Base-by-base conservation (phyloP, 2,113 vertebrate genomes). In the Dromiciops gliroides region DNA sequence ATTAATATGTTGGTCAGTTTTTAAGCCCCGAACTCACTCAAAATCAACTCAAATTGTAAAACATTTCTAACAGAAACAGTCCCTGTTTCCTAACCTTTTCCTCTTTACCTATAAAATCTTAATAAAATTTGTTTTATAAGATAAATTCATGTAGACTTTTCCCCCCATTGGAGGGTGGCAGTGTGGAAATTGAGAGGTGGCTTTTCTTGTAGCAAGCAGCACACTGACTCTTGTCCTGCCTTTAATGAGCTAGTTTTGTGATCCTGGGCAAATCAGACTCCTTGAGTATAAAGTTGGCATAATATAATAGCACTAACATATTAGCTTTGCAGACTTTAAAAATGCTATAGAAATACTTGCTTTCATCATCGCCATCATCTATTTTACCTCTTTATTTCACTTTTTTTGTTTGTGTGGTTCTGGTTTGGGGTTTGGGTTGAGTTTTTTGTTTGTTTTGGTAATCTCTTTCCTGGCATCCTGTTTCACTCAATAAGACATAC, bases 11-110 rank as follows among this genome's bases (percentile, higher is more conserved):
- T 47, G 3, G 83, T 47, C n/a, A 75, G 0, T 89, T 94, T 90
- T 91, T 90, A 48, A 93, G 93, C 22, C 88, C 48, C 51, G 53
- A 67, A 48, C 23, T 50, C 3, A 31, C 26, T 94, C 89, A 83
- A 92, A 51, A 48, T 50, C 52, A 96, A 92, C 7, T n/a, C 31
- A 19, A 49, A 2, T 91, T 49, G 8, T 49, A 90, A 50, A 93
- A 28, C 37, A 28, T 53, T 90, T 94, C 92, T 90, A 8, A 48
- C 5, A 92, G 8, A 37, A 7, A 52, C 50, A 25, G 3, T 49
- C 50, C 49, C 51, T 91, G 0, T 51, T 92, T 97, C 92, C 93
- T 60, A 93, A 93, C n/a, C 9, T 49, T 75, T 91, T 53, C 47
- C 83, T 31, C 75, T 92, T 89, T 91, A 89, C 6, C 19, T 26